Evolutionary conservation across 2,888 invertebrate species (phyloP), one percentile per base, ranked within the genome.

Genomic region (Glyphotaelius pellucidus): DNA sequence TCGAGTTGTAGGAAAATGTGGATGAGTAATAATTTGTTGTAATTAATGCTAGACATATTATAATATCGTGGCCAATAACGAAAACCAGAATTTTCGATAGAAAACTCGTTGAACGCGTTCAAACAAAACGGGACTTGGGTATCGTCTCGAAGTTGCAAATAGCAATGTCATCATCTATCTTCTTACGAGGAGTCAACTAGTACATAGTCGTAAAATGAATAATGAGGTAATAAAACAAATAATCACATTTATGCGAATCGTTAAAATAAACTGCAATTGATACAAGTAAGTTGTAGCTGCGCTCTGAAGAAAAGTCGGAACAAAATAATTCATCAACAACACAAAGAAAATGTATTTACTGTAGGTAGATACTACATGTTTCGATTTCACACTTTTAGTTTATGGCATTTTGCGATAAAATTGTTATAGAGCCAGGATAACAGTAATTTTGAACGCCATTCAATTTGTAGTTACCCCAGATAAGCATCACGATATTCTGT

Each of bases 401-500:
- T 67, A 84, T 84, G 3, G 38, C 38, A 15, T 84, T 84, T 84
- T 84, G 84, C 84, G 32, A 84, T 35, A 84, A 84, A 35, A 84
- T 35, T 35, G 38, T 35, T 31, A 84, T 35, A 19, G 30, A 81
- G 84, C 84, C 84, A 35, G 25, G 84, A 88, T 88, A 79, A 67
- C 88, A 35, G 88, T 88, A 79, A 80, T 89, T 80, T 32, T 89
- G 88, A 32, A 31, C 31, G 31, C 80, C 79, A 89, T 89, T 89
- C 88, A 89, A 89, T 89, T 89, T 89, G 88, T 89, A 31, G 67
- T 89, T 32, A 25, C 25, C 79, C 67, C 31, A 79, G 88, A 89
- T 79, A 89, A 19, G 25, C 25, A 67, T 79, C 88, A 79, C 79
- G 88, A 35, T 89, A 79, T 89, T 79, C 32, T 88, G 35, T 88